Evolutionary conservation across 2,797 vertebrate species (phyloP).

Genomic region (Sternarchorhynchus goeldii): DNA sequence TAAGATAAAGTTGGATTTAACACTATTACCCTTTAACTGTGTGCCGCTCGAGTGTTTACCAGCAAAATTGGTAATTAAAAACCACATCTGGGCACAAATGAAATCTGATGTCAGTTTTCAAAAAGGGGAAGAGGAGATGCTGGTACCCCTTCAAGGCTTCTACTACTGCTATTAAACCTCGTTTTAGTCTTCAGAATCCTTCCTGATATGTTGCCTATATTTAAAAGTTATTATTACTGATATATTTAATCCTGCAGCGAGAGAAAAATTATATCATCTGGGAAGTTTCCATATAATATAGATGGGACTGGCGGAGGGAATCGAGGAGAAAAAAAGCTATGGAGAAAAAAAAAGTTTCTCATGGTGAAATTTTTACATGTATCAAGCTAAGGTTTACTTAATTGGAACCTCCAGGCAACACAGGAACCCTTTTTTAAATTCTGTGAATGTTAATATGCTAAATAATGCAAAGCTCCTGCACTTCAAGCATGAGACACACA

Average conservation of each 20-base stretch:
- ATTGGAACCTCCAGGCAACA: conserved; percentile 99
- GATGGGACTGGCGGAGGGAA: conserved; percentile 83
- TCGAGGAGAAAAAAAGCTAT: conserved; percentile 56
- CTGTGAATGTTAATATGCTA: conserved; percentile 99
- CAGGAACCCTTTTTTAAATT: conserved; percentile 99
- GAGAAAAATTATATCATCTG: conserved; percentile 89
- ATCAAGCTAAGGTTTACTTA: conserved; percentile 99
- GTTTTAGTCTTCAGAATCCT: conserved; percentile 81
- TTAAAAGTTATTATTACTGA: conserved; percentile 96
- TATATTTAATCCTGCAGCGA: conserved; percentile 95
- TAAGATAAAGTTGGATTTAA: conserved; percentile 58
- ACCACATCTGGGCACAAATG: conserved; percentile 67
- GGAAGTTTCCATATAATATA: conserved; percentile 94
- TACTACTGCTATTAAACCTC: conserved; percentile 68
- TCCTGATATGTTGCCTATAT: conserved; percentile 88
- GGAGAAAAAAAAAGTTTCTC: conserved; percentile 83
- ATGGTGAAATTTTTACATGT: conserved; percentile 98
- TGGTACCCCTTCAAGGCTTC: conserved; percentile 53
- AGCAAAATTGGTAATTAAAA: conserved; percentile 70
- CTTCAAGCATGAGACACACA: conserved; percentile 99
- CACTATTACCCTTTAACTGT: conserved; percentile 64
- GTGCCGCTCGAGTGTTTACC: conserved; percentile 69
- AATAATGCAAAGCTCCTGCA: conserved; percentile 99
- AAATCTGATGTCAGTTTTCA: conserved; percentile 68
- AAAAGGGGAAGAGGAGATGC: conserved; percentile 58